These are phyloP conservation scores for Microctenopoma stevenorrisi DNA, from an alignment of 2,797 vertebrate genomes.

Conservation along the genomic window DNA sequence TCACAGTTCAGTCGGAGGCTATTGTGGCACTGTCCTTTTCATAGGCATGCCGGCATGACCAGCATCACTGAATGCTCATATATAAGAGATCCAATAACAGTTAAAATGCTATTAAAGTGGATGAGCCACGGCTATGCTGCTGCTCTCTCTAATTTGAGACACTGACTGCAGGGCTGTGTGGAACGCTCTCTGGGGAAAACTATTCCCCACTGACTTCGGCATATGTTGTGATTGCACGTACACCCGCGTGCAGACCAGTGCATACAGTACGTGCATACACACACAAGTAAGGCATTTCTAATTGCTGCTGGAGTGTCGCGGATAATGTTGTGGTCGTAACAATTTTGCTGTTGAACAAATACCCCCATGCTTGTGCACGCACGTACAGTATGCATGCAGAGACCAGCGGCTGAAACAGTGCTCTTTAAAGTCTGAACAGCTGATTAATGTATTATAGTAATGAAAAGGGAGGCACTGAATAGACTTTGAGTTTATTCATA, in stretches of 20 bases:
- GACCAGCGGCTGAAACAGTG: neutral
- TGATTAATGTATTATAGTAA: slow-evolving; percentile 32
- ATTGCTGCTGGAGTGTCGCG: slow-evolving; percentile 88
- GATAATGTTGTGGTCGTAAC: slow-evolving; percentile 84
- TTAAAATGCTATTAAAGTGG: slow-evolving; percentile 91
- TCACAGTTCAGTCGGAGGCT: slow-evolving; percentile 93
- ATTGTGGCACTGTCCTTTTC: slow-evolving; percentile 94
- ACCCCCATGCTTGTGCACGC: slow-evolving; percentile 17
- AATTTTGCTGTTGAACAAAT: slow-evolving; percentile 60
- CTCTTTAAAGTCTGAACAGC: slow-evolving; percentile 12
- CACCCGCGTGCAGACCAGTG: slow-evolving; percentile 17
- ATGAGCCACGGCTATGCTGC: slow-evolving; percentile 84
- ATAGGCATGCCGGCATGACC: slow-evolving; percentile 87
- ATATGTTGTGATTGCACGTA: slow-evolving; percentile 71
- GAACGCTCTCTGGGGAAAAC: slow-evolving; percentile 87
- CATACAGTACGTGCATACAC: slow-evolving; percentile 3
- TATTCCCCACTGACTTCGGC: slow-evolving; percentile 67
- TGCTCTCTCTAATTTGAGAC: slow-evolving; percentile 92
- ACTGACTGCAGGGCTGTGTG: slow-evolving; percentile 89
- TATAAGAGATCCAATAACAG: slow-evolving; percentile 89
- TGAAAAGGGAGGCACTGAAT: slow-evolving; percentile 29
- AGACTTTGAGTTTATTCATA: slow-evolving; percentile 37
- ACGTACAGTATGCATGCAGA: neutral
- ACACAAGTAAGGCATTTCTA: slow-evolving; percentile 69
- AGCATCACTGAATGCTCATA: slow-evolving; percentile 84